Conservation (phyloP, 1,140 invertebrate genomes). For the Arion vulgaris region DNA sequence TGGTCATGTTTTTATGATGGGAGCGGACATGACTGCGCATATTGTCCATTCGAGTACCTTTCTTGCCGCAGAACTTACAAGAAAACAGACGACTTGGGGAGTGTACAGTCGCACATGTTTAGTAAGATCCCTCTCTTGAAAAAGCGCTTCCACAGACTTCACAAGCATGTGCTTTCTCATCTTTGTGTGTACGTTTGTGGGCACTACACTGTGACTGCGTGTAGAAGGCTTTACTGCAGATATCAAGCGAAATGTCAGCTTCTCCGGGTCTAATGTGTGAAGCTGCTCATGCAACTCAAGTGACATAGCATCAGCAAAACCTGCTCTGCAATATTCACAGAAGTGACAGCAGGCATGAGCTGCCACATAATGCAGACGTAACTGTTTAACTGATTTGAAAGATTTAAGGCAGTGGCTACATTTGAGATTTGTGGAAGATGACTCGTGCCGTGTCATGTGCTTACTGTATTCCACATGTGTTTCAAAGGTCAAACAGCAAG, state of each 20-base stretch:
- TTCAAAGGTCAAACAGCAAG: conserved; percentile 26
- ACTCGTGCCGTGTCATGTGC: conserved; percentile 29
- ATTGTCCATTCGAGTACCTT: conserved; percentile 74
- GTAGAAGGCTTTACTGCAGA: conserved; percentile 78
- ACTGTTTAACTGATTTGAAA: conserved; percentile 44
- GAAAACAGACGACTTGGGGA: conserved; percentile 61
- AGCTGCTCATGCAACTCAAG: conserved; percentile 42
- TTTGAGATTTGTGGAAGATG: conserved; percentile 27
- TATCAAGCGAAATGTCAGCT: conserved; percentile 69
- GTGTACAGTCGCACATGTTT: conserved; percentile 70
- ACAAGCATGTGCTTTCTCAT: conserved; percentile 75
- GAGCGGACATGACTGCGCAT: conserved; percentile 74
- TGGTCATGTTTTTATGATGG: conserved; percentile 58
- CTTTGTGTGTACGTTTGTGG: conserved; percentile 75
- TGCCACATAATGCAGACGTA: conserved; percentile 44
- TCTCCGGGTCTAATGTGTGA: conserved; percentile 38
- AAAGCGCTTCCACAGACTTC: conserved; percentile 73
- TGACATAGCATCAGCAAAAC: conserved; percentile 36
- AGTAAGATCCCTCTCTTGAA: conserved; percentile 68
- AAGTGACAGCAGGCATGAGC: conserved; percentile 42
- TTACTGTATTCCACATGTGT: conserved; percentile 29
- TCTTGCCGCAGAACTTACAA: conserved; percentile 72
- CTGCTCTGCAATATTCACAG: conserved; percentile 46
- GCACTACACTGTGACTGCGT: conserved; percentile 75
- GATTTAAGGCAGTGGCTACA: conserved; percentile 45